Evolutionary conservation across 2,888 invertebrate species (phyloP).

Genomic region (Lamellibrachia satsuma): DNA sequence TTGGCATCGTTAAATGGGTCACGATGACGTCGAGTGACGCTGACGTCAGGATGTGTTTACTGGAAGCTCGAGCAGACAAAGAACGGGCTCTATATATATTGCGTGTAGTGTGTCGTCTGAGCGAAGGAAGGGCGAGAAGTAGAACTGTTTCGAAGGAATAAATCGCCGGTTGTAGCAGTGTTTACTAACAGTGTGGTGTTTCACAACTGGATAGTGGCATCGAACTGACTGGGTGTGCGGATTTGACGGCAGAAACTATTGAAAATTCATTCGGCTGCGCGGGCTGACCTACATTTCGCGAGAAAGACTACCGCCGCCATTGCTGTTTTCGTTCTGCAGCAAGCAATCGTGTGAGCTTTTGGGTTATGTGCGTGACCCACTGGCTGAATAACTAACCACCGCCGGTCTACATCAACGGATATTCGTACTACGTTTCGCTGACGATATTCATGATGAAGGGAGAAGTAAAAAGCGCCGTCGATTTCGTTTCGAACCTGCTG

Average conservation of each 20-base stretch:
- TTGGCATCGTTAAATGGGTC: slow-evolving; percentile 10
- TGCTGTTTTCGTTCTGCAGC: slow-evolving; percentile 17
- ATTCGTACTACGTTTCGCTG: slow-evolving; percentile 29
- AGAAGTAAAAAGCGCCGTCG: slow-evolving; percentile 53
- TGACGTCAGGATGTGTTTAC: slow-evolving; percentile 17
- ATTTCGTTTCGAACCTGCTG: slow-evolving; percentile 41
- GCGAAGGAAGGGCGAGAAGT: slow-evolving; percentile 13
- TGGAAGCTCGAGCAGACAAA: slow-evolving; percentile 17
- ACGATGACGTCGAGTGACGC: slow-evolving; percentile 17
- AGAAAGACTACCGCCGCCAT: slow-evolving; percentile 13
- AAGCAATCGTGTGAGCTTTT: not conserved
- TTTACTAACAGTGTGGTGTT: slow-evolving; percentile 13
- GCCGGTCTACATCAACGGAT: slow-evolving; percentile 3
- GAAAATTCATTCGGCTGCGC: slow-evolving; percentile 4
- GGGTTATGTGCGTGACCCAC: not conserved
- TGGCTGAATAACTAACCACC: slow-evolving; percentile 1
- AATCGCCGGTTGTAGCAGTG: slow-evolving; percentile 13
- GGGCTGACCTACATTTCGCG: slow-evolving; percentile 11
- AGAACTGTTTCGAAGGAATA: slow-evolving; percentile 17
- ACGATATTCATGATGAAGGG: slow-evolving; percentile 51
- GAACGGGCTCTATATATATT: slow-evolving; percentile 17
- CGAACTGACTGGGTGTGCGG: slow-evolving; percentile 1
- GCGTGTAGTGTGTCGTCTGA: not conserved
- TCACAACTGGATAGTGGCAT: slow-evolving; percentile 17
- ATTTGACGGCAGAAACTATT: slow-evolving; percentile 1